Base-by-base conservation (phyloP, 2,113 vertebrate species). In the Okapia johnstoni region DNA sequence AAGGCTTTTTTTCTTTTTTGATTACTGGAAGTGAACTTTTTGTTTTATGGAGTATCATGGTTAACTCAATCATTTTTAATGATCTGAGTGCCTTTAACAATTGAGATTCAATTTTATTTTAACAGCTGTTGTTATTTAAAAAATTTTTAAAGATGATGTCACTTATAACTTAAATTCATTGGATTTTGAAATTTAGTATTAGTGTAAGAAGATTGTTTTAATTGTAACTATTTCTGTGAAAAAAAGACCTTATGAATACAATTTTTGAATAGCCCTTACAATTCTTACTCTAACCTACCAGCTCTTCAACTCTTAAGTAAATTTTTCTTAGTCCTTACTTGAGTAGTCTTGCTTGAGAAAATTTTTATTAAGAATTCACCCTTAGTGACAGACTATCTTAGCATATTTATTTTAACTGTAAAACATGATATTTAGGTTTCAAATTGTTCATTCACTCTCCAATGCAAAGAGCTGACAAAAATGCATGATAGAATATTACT, bases 181-280 rank as follows among this genome's bases (percentile, higher is more conserved):
- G 3, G 55, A 92, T 85, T 97, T 96, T 98, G 66, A 97, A 96
- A 94, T 92, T 95, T 86, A 94, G 15, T 93, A 84, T 79, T 94
- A 77, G 46, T 30, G 50, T 36, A 90, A 83, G 46, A 90, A 25
- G 30, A 63, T 63, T 92, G 19, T 90, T 97, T 95, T 76, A 83
- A 83, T 93, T 96, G 40, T 6, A 94, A 57, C 54, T 7, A 21
- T 92, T 95, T 94, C 15, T 85, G 21, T 96, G 30, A 83, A 79
- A 61, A 93, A 92, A 96, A 80, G 48, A 36, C 58, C 84, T 50
- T 88, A 60, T 84, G 15, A 91, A 55, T 90, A 85, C 63, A 81
- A 63, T 80, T 95, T 85, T n/a, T 88, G 79, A 58, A 66, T 73
- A 83, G 33, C 33, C 36, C 25, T 93, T 26, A 55, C 5, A 93